Percentiles rank a stretch among this genome's conserved stretches.
These are phyloP conservation scores for Melieria crassipennis DNA, from an alignment of 2,888 invertebrate species.

Conservation along the genomic window DNA sequence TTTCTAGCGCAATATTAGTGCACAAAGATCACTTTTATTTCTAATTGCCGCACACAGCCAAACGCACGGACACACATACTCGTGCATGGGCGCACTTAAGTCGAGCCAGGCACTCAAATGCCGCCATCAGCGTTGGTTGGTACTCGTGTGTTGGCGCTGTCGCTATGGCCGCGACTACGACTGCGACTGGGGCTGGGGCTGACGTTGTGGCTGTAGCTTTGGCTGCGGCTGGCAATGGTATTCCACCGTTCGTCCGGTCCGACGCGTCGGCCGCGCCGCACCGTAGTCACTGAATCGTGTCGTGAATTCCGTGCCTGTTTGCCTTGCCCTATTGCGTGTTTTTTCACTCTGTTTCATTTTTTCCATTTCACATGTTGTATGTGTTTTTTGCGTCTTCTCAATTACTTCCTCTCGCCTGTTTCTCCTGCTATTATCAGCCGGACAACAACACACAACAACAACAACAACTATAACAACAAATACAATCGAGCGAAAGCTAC, in stretches of 20 bases:
- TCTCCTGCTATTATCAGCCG: background rate
- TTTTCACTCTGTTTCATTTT: constrained; percentile 14
- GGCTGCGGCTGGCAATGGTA: no score
- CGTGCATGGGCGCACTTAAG: background rate
- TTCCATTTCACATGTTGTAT: constrained; percentile 11
- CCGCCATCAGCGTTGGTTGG: no score
- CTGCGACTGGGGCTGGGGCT: background rate
- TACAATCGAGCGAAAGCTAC: constrained; percentile 13
- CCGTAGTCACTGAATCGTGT: constrained; percentile 33
- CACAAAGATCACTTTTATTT: no score
- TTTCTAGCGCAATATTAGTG: no score
- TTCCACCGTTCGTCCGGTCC: no score
- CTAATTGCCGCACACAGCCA: constrained; percentile 9
- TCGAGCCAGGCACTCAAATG: background rate
- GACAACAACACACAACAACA: constrained; percentile 12
- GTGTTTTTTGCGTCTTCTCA: constrained; percentile 24
- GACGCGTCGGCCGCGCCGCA: no score
- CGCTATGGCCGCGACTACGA: background rate
- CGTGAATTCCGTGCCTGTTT: constrained; percentile 36
- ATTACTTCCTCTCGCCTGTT: constrained; percentile 27
- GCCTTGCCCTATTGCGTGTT: constrained; percentile 31
- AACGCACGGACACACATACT: constrained; percentile 34
- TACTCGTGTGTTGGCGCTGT: background rate
- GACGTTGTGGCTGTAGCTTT: background rate
- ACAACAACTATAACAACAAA: background rate